phyloP scores from a whole-genome alignment of 2,888 invertebrate species.

The Xylophagus ater region DNA sequence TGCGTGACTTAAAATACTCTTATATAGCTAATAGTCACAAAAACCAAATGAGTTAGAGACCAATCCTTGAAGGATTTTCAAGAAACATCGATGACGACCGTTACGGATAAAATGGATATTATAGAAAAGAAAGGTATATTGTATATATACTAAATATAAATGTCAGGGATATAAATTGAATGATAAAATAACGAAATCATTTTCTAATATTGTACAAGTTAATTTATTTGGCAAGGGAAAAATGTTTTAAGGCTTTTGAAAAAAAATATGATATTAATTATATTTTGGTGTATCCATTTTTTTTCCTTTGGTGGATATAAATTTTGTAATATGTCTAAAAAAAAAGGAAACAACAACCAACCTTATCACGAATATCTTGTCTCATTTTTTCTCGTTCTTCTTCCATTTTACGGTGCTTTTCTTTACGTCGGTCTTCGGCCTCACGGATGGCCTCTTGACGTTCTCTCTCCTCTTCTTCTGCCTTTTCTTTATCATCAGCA shows the following conservation, averaged over 20 bases:
- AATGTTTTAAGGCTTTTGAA: too few species aligned
- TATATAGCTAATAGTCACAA: constrained; percentile 1
- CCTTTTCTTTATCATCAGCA: constrained; percentile 94
- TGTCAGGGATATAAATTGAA: too few species aligned
- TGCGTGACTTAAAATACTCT: constrained; percentile 9
- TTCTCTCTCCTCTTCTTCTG: constrained; percentile 96
- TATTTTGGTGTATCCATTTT: too few species aligned
- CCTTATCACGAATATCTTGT: constrained; percentile 98
- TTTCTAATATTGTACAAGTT: too few species aligned
- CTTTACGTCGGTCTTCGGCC: constrained; percentile 96
- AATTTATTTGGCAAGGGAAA: too few species aligned
- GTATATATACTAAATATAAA: too few species aligned
- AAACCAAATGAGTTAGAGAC: background rate
- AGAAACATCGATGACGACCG: constrained; percentile 1
- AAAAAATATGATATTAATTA: too few species aligned
- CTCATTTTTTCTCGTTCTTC: constrained; percentile 98
- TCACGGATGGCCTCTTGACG: constrained; percentile 95
- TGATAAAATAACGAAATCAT: too few species aligned
- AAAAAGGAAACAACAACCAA: constrained; percentile 38
- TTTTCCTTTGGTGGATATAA: too few species aligned
- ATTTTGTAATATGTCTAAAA: too few species aligned
- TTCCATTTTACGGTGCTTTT: constrained; percentile 99
- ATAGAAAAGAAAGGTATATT: too few species aligned
- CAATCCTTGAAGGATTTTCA: constrained; percentile 1
- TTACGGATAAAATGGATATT: constrained; percentile 9